A percentile compares a stretch with the other conserved stretches of the same genome.
phyloP scores from a whole-genome alignment of 2,888 invertebrate genomes.

The Drosophila histrio region DNA sequence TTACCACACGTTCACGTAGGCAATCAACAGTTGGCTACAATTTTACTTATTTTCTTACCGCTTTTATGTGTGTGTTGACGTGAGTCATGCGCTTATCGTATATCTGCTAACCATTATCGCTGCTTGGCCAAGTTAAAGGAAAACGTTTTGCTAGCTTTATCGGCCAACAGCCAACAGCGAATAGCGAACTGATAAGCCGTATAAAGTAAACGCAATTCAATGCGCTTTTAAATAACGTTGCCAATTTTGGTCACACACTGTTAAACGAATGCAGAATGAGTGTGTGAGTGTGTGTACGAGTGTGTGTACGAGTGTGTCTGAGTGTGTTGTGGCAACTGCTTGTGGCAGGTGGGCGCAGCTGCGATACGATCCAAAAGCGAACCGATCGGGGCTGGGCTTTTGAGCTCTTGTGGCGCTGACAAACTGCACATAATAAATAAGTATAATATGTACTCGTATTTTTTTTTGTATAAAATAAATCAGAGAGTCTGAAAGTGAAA shows the following conservation, averaged over 20 bases:
- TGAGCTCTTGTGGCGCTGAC: slow-evolving; percentile 52
- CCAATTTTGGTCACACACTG: slow-evolving; percentile 56
- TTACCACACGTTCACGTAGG: slow-evolving; percentile 17
- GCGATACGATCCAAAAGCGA: slow-evolving; percentile 26
- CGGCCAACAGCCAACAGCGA: slow-evolving; percentile 33
- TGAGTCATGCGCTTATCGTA: slow-evolving; percentile 43
- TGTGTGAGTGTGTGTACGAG: slow-evolving; percentile 4
- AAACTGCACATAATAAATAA: slow-evolving; percentile 78
- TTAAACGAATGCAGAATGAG: slow-evolving; percentile 46
- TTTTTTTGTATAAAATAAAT: slow-evolving; percentile 68
- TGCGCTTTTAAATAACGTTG: slow-evolving; percentile 73
- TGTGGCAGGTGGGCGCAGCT: slow-evolving; percentile 72
- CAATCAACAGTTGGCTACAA: slow-evolving; percentile 25
- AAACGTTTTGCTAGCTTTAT: slow-evolving; percentile 63
- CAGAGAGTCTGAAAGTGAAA: slow-evolving; percentile 72
- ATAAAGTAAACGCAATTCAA: slow-evolving; percentile 61
- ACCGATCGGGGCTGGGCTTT: slow-evolving; percentile 21
- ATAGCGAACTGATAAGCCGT: slow-evolving; percentile 57
- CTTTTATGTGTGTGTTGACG: neutral
- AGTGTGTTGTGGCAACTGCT: slow-evolving; percentile 15
- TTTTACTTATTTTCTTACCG: neutral
- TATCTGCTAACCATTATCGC: slow-evolving; percentile 51
- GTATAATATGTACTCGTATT: slow-evolving; percentile 52
- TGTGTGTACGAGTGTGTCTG: slow-evolving; percentile 1
- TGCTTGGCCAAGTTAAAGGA: slow-evolving; percentile 44